A percentile compares a stretch with the other conserved stretches of the same genome.
phyloP scores from a whole-genome alignment of 2,888 invertebrate species.

The Morpho helenor region DNA sequence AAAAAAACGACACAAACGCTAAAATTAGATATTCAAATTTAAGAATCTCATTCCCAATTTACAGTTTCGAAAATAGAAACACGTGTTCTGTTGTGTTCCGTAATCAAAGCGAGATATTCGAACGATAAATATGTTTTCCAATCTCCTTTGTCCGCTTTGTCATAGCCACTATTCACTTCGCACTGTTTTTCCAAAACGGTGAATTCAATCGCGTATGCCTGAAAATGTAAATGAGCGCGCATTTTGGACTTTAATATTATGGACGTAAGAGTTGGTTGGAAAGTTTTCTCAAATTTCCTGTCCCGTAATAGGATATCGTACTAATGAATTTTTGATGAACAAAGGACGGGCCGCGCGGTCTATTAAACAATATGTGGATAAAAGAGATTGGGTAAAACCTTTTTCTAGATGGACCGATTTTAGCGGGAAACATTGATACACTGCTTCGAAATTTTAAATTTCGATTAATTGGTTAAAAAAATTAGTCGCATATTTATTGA shows the following conservation, averaged over 20 bases:
- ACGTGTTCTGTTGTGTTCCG: constrained; percentile 20
- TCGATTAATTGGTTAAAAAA: no score
- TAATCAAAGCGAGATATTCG: constrained; percentile 31
- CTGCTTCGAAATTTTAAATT: neutral
- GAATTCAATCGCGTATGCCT: constrained; percentile 23
- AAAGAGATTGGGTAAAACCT: constrained; percentile 12
- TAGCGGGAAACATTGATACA: neutral
- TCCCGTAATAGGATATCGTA: constrained; percentile 20
- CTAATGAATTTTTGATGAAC: constrained; percentile 29
- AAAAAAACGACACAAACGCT: no score
- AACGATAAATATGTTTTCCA: constrained; percentile 32
- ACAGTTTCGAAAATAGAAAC: constrained; percentile 9
- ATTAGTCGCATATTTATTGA: no score
- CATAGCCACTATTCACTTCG: constrained; percentile 24
- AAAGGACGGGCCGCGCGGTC: constrained; percentile 16
- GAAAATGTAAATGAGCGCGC: neutral
- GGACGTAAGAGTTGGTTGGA: neutral
- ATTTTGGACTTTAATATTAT: neutral
- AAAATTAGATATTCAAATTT: neutral
- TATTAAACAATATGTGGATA: constrained; percentile 17
- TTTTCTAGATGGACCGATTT: neutral
- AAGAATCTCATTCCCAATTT: constrained; percentile 1
- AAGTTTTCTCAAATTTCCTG: constrained; percentile 12
- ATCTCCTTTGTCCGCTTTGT: constrained; percentile 32
- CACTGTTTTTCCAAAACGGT: constrained; percentile 26